Evolutionary conservation across 2,888 invertebrate species (phyloP), one percentile per base, ranked within the genome.

Genomic region (Zeuzera pyrina): DNA sequence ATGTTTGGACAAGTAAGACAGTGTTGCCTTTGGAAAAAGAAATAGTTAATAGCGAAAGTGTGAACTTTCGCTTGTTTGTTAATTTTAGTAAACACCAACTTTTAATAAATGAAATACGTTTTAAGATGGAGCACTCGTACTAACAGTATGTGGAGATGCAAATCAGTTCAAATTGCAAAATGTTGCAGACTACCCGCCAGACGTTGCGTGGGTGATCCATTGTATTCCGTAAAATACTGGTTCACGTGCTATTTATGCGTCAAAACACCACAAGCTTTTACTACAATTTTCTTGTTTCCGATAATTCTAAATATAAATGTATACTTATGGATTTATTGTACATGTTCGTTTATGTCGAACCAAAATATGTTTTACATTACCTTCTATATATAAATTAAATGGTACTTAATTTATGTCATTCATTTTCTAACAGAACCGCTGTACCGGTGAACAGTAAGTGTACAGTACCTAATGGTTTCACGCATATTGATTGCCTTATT

Each of bases 201-300:
- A 76, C 79, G 49, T 39, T 55, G 77, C 71, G 81, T 81, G 76
- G 81, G 81, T 49, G 72, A 57, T 41, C 73, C 68, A 78, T 79
- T 81, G 79, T 78, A 54, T 67, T 69, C 53, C 47, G 52, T 57
- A 52, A 58, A 66, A 65, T 58, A 62, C 59, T 67, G 65, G 53
- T 54, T 53, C 52, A 52, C 46, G 52, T 50, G 57, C 57, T 60
- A 65, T 68, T 66, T n/a, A n/a, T n/a, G n/a, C n/a, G n/a, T n/a
- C n/a, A n/a, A n/a, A n/a, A n/a, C n/a, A n/a, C n/a, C n/a, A n/a
- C n/a, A n/a, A n/a, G n/a, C n/a, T n/a, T n/a, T n/a, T n/a, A n/a
- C n/a, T n/a, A n/a, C n/a, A n/a, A n/a, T n/a, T n/a, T n/a, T n/a
- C n/a, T n/a, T n/a, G n/a, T n/a, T n/a, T n/a, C n/a, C n/a, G n/a